Percentiles rank a stretch among this genome's conserved stretches.
phyloP scores from a whole-genome alignment of 2,888 invertebrate genomes.

The Eupithecia subfuscata region DNA sequence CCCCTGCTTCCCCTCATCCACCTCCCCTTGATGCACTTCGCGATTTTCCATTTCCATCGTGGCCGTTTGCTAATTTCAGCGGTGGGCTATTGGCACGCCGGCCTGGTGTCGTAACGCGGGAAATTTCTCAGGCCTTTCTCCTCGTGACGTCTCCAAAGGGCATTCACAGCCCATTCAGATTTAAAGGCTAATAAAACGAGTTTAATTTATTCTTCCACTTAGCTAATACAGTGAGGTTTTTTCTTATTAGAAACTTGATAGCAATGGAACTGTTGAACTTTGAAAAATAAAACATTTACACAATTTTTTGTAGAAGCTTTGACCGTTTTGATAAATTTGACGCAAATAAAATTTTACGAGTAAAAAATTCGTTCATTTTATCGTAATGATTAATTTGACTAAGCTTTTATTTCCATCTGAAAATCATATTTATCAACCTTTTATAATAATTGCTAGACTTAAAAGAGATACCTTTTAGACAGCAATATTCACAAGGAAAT shows the following conservation, averaged over 20 bases:
- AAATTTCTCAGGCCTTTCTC: constrained; percentile 75
- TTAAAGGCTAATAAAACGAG: constrained; percentile 46
- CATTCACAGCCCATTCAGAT: constrained; percentile 56
- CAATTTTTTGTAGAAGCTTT: not conserved
- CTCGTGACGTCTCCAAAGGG: constrained; percentile 64
- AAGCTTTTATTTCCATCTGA: not conserved
- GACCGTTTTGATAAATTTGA: not conserved
- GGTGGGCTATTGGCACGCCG: constrained; percentile 58
- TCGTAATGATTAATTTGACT: not conserved
- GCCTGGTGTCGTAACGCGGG: constrained; percentile 68
- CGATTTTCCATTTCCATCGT: constrained; percentile 81
- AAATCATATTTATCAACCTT: not conserved
- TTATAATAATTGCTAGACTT: not conserved
- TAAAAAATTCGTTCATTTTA: not conserved
- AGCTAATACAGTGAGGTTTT: not conserved
- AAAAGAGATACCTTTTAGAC: not conserved
- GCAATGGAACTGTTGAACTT: not conserved
- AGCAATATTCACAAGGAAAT: constrained; percentile 7
- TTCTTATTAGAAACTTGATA: not conserved
- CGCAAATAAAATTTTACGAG: not conserved
- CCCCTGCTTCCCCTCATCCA: constrained; percentile 40
- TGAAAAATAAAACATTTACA: not conserved
- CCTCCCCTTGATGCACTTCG: constrained; percentile 67
- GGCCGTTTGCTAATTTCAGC: constrained; percentile 73
- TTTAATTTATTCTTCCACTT: not conserved